These are phyloP conservation scores for Phallusia fumigata DNA, from an alignment of 23 tunicate species.

Conservation along the genomic window DNA sequence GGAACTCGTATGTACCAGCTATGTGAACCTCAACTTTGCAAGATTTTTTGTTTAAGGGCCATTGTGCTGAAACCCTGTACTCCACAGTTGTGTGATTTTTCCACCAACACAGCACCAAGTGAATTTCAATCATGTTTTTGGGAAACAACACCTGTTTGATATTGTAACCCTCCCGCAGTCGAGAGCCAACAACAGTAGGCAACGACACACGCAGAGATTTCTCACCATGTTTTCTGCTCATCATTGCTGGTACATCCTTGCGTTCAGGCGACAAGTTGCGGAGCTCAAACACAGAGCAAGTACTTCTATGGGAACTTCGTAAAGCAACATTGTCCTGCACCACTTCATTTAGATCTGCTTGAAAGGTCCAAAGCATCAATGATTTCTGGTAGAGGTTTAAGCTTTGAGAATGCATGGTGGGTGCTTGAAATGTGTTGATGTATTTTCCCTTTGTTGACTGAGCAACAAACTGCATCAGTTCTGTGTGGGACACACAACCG, in stretches of 20 bases:
- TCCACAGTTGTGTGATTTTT: conserved; percentile 63
- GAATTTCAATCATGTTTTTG: conserved; percentile 33
- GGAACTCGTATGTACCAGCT: conserved; percentile 71
- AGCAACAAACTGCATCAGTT: conserved; percentile 72
- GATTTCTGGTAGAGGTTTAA: conserved; percentile 45
- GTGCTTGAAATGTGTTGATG: conserved; percentile 24
- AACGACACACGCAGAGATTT: conserved; percentile 44
- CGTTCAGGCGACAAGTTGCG: conserved; percentile 6
- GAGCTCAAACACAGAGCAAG: conserved; percentile 47
- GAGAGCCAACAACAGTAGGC: conserved; percentile 49
- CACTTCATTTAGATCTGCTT: neutral
- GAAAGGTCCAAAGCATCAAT: conserved; percentile 46
- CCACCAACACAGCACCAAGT: conserved; percentile 57
- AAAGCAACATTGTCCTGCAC: neutral
- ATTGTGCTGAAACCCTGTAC: conserved; percentile 62
- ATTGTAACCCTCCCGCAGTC: conserved; percentile 70
- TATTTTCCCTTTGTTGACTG: conserved; percentile 74
- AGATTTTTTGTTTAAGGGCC: conserved; percentile 64
- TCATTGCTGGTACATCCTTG: neutral
- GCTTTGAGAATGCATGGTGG: neutral
- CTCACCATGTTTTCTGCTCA: conserved; percentile 59
- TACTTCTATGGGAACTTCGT: neutral
- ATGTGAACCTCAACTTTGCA: conserved; percentile 70
- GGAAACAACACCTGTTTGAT: conserved; percentile 18
- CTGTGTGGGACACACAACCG: conserved; percentile 58